These are phyloP conservation scores for Drosophila siamana DNA, from an alignment of 2,888 invertebrate species.

Conservation along the genomic window DNA sequence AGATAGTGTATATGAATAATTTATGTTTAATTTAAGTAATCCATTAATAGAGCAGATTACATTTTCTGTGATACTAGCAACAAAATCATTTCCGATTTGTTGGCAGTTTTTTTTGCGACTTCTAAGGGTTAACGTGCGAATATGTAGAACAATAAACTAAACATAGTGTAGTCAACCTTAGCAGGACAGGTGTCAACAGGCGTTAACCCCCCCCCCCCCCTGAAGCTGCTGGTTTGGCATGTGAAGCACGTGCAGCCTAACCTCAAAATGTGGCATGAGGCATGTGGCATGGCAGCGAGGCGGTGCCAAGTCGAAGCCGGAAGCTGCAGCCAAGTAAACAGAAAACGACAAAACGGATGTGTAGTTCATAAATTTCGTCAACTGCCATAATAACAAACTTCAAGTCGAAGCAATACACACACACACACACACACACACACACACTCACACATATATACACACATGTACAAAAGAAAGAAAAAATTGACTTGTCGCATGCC, in stretches of 20 bases:
- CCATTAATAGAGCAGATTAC: too few species aligned
- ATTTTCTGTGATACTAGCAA: too few species aligned
- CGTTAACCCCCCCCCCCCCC: constrained; percentile 10
- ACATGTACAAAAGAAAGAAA: constrained; percentile 1
- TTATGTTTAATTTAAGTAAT: too few species aligned
- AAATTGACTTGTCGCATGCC: constrained; percentile 77
- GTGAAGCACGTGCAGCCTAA: constrained; percentile 68
- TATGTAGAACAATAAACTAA: constrained; percentile 56
- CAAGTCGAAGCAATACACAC: constrained; percentile 30
- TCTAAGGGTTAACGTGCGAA: constrained; percentile 41
- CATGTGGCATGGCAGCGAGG: constrained; percentile 23
- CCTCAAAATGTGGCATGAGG: constrained; percentile 58
- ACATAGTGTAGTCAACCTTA: constrained; percentile 36
- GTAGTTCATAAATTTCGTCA: constrained; percentile 82
- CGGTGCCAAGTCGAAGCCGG: constrained; percentile 50
- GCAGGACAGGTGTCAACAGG: constrained; percentile 68
- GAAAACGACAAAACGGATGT: constrained; percentile 76
- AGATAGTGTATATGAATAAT: too few species aligned
- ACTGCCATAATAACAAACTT: constrained; percentile 78
- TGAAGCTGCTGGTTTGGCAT: constrained; percentile 50
- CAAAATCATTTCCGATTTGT: too few species aligned
- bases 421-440: not conserved
- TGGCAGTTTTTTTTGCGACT: not conserved
- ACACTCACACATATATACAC: constrained; percentile 1
- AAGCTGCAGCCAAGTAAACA: constrained; percentile 72